Base-by-base conservation (phyloP, 2,797 vertebrate genomes). In the Tenualosa ilisha region DNA sequence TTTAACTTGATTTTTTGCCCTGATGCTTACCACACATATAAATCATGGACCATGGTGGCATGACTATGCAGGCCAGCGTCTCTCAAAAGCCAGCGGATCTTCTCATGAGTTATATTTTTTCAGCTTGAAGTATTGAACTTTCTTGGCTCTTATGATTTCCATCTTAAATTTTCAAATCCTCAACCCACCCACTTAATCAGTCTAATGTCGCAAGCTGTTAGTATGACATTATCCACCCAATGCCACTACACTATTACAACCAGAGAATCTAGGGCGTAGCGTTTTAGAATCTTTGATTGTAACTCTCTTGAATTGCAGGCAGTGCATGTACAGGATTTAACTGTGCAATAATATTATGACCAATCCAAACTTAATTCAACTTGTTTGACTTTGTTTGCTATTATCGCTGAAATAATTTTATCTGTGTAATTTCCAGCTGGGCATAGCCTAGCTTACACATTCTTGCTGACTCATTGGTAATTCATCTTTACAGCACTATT, bases 1-100 rank as follows among this genome's bases (percentile, higher is more conserved):
- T 79, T 79, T 79, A 79, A 79, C 72, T 79, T 79, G 15, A 79
- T 79, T 79, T 79, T 79, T 72, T 22, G 15, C 72, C 72, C 72
- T 79, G 72, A 22, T 79, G 6, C 40, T 79, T 40, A 75, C 68
- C 37, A 46, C 72, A 46, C 15, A 43, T 79, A 79, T 79, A 79
- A 79, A 79, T 79, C 72, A 79, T 79, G 43, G 40, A 37, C 31
- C 31, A 13, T 15, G 31, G 68, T 46, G 3, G 22, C 37, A 79
- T 79, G 37, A 54, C 53, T 11, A 51, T 26, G 26, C 65, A 40
- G 65, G 0, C 37, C 72, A 43, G 37, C 40, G 6, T 43, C 40
- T 37, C 65, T 72, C 31, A 17, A 31, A 37, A 17, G 65, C 5
- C 63, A 68, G n/a, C 11, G 24, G 37, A 75, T 15, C 37, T 13